A percentile compares a stretch with the other conserved stretches of the same genome.
phyloP scores from a whole-genome alignment of 2,888 invertebrate genomes.

The Atherix ibis region DNA sequence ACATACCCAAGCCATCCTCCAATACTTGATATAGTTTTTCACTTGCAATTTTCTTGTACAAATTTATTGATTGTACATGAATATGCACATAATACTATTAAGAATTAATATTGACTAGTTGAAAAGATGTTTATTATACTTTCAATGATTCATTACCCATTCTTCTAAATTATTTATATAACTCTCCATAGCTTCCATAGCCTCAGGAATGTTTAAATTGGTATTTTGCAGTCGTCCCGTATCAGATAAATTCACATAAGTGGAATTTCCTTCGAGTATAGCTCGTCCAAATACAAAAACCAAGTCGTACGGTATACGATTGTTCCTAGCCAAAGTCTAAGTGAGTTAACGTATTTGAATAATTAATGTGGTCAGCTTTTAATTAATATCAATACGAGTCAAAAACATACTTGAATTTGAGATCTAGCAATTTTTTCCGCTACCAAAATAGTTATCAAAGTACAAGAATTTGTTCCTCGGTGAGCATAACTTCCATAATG shows the following conservation, averaged over 20 bases:
- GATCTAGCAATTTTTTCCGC: constrained; percentile 33
- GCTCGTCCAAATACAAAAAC: constrained; percentile 37
- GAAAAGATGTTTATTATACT: neutral
- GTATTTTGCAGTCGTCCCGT: constrained; percentile 30
- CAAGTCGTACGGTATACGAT: constrained; percentile 24
- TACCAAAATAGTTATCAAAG: constrained; percentile 41
- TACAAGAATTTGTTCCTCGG: constrained; percentile 43
- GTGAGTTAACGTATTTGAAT: constrained; percentile 1
- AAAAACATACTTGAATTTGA: constrained; percentile 15
- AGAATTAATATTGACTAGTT: constrained; percentile 1
- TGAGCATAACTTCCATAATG: constrained; percentile 35
- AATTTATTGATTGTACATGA: constrained; percentile 2
- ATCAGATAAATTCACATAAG: constrained; percentile 34
- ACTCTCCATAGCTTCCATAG: constrained; percentile 30
- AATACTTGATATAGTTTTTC: constrained; percentile 7
- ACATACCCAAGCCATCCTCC: constrained; percentile 9
- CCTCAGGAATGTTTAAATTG: constrained; percentile 39
- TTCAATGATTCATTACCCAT: constrained; percentile 22
- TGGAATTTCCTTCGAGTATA: constrained; percentile 42
- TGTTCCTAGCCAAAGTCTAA: constrained; percentile 3
- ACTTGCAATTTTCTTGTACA: constrained; percentile 2
- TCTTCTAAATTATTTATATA: constrained; percentile 25
- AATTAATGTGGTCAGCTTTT: neutral
- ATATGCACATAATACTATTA: constrained; percentile 10
- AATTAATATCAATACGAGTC: neutral